Evolutionary conservation across 2,113 vertebrate species (phyloP), one percentile per base, ranked within the genome.

Genomic region (Rhinoptilus africanus): DNA sequence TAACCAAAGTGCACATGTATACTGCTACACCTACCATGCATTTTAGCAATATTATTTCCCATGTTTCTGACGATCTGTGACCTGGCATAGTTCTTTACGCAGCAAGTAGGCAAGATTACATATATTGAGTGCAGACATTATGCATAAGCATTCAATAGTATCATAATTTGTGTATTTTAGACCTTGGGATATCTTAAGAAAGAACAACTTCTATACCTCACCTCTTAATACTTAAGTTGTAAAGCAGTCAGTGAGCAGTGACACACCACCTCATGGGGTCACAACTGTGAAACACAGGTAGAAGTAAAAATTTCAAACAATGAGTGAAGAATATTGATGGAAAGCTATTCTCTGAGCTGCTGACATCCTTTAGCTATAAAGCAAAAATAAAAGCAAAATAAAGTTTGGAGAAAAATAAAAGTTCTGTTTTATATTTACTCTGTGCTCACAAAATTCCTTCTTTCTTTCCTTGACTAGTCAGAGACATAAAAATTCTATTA

Each of bases 401-500:
- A 85, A 57, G 56, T 45, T 82, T 72, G 69, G 66, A 87, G 68
- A 82, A 95, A 90, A 91, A 85, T 75, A 91, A 75, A 89, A 95
- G 35, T 84, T 85, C 77, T 92, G 60, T 7, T 91, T 87, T 92
- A 91, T 93, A 92, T 96, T 96, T 94, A 87, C 80, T 87, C 66
- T 2, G 6, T 43, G 53, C 86, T 92, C 80, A 73, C 73, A 95
- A 89, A 95, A 95, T 75, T 68, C 47, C 60, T 88, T 84, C 73
- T 83, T 93, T 75, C 80, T 91, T 89, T 93, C 86, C 91, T 66
- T 85, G 83, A 64, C 86, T 89, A 87, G 95, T 79, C 94, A 95
- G 92, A 96, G 73, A 69, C 66, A 96, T 91, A 97, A 96, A 97
- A 94, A 87, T 82, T 78, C 95, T 92, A 95, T 92, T 95, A 95